phyloP scores from a whole-genome alignment of 2,797 vertebrate species.

The Remorina albescens region DNA sequence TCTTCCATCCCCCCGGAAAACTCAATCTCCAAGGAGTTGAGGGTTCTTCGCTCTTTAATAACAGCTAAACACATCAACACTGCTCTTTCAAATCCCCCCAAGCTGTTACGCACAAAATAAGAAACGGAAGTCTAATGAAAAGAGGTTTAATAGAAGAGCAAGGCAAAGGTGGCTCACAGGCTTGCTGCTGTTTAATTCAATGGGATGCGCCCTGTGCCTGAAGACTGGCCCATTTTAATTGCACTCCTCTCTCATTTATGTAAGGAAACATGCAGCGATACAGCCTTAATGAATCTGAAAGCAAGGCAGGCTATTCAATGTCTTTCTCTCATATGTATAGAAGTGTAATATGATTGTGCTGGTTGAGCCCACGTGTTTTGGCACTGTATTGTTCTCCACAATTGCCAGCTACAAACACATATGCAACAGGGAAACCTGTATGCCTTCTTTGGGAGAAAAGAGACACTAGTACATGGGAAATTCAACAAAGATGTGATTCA shows the following conservation, averaged over 20 bases:
- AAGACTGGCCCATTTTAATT: constrained; percentile 81
- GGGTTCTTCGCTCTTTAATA: constrained; percentile 76
- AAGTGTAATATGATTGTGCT: constrained; percentile 63
- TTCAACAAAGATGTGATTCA: constrained; percentile 21
- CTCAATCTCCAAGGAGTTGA: constrained; percentile 75
- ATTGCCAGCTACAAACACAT: constrained; percentile 18
- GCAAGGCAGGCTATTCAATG: constrained; percentile 60
- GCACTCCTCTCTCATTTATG: constrained; percentile 76
- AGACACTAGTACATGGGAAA: neutral
- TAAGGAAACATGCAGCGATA: constrained; percentile 71
- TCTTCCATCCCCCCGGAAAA: constrained; percentile 71
- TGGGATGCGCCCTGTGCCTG: constrained; percentile 74
- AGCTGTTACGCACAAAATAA: constrained; percentile 75
- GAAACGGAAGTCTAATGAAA: constrained; percentile 84
- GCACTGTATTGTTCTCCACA: constrained; percentile 18
- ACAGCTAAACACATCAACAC: constrained; percentile 80
- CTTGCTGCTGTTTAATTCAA: constrained; percentile 82
- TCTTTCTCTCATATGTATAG: constrained; percentile 48
- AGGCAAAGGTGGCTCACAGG: constrained; percentile 79
- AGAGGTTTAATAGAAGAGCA: constrained; percentile 82
- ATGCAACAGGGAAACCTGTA: constrained; percentile 12
- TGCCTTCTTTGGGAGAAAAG: constrained; percentile 24
- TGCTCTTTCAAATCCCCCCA: constrained; percentile 64
- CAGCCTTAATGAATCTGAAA: constrained; percentile 72
- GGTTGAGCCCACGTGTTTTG: constrained; percentile 52